Percentiles rank a stretch among this genome's conserved stretches.
Evolutionary conservation across 2,797 vertebrate genomes (phyloP).

Genomic region (Pseudomugil gertrudae): DNA sequence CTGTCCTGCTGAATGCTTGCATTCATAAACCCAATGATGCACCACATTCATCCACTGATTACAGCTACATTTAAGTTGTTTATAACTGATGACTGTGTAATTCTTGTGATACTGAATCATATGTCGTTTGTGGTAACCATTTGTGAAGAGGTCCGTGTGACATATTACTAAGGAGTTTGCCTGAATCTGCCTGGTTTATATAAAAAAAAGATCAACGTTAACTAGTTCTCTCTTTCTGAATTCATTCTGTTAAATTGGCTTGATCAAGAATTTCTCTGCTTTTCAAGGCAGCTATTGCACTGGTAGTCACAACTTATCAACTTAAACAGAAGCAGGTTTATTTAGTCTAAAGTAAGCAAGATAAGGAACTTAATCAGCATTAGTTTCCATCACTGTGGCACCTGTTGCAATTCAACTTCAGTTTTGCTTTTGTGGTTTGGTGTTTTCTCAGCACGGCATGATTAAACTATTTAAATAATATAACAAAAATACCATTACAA

Average conservation of each 20-base stretch:
- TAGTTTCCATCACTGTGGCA: neutral
- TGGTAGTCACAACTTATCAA: neutral
- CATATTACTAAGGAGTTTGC: neutral
- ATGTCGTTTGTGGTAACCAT: neutral
- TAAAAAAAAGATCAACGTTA: neutral
- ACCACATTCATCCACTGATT: neutral
- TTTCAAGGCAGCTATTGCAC: neutral
- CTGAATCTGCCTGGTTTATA: neutral
- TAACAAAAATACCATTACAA: neutral
- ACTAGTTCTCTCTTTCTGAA: neutral
- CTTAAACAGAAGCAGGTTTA: neutral
- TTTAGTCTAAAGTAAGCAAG: neutral
- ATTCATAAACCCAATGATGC: neutral
- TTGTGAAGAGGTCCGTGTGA: slow-evolving; percentile 7
- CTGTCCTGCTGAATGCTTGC: neutral
- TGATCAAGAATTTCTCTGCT: neutral
- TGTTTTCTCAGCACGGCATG: neutral
- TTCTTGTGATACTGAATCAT: neutral
- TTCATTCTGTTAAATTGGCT: neutral
- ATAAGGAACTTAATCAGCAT: neutral
- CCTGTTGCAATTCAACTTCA: neutral
- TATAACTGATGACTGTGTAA: slow-evolving; percentile 2
- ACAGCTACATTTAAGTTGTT: neutral
- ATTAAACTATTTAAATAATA: neutral
- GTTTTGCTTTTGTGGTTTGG: neutral